phyloP scores from a whole-genome alignment of 1,140 invertebrate species.

The Wiebesia pumilae region DNA sequence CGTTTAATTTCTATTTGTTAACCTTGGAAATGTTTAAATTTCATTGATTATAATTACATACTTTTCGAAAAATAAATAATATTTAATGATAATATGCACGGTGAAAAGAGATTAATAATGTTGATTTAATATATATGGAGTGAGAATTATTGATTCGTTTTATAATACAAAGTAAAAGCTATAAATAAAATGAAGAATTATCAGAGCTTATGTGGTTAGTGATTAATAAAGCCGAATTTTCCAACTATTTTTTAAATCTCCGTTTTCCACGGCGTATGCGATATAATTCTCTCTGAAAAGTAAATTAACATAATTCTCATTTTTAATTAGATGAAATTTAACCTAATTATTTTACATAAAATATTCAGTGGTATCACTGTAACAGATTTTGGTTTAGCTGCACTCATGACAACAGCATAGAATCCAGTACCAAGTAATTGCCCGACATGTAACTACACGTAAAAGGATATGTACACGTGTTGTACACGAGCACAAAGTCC shows the following conservation, averaged over 20 bases:
- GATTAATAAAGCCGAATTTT: neutral
- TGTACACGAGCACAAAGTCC: constrained; percentile 13
- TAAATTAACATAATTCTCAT: neutral
- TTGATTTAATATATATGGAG: no score
- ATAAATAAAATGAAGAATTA: no score
- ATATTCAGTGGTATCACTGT: neutral
- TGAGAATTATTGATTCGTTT: no score
- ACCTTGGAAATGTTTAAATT: no score
- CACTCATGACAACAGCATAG: neutral
- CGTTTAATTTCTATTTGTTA: neutral
- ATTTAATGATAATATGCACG: no score
- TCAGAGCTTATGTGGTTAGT: no score
- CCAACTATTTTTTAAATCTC: neutral
- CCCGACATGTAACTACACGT: neutral
- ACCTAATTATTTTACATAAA: constrained; percentile 7
- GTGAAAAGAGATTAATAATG: no score
- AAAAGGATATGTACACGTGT: neutral
- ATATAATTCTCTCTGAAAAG: neutral
- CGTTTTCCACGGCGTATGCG: neutral
- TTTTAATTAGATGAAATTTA: neutral
- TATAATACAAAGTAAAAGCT: no score
- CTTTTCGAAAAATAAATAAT: neutral
- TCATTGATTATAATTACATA: no score
- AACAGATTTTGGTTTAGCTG: neutral
- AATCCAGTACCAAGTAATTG: constrained; percentile 24